Evolutionary conservation across 1,140 invertebrate species (phyloP).

Genomic region (Fopius arisanus): DNA sequence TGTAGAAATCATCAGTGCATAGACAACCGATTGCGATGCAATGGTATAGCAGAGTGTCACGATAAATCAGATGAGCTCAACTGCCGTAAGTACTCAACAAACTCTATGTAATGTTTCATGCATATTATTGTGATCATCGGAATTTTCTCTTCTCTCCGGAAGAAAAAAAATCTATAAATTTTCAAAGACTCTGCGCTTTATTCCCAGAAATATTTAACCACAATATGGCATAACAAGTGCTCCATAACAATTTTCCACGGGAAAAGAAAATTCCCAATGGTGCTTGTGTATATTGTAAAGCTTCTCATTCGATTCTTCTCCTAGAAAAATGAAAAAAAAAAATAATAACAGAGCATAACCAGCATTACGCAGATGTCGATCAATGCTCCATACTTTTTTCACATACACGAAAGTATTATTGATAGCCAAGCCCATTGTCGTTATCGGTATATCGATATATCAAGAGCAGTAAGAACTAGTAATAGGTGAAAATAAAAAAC

Average conservation of each 20-base stretch:
- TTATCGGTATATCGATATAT: not conserved
- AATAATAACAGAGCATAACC: not conserved
- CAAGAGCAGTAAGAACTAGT: not conserved
- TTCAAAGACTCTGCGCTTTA: not conserved
- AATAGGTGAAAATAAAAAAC: not conserved
- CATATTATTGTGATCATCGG: not conserved
- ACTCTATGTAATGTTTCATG: not conserved
- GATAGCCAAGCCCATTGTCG: not conserved
- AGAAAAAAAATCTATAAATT: not conserved
- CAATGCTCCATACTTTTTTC: not conserved
- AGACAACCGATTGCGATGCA: constrained; percentile 67
- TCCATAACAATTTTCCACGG: not conserved
- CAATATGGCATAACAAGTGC: not conserved
- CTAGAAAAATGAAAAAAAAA: not conserved
- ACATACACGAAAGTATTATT: not conserved
- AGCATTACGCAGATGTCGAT: constrained; percentile 2
- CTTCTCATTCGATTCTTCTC: not conserved
- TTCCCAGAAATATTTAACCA: not conserved
- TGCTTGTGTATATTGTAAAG: not conserved
- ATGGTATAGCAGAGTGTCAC: constrained; percentile 69
- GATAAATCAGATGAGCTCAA: constrained; percentile 70
- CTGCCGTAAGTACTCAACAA: constrained; percentile 65
- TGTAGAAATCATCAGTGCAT: constrained; percentile 77
- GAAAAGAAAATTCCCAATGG: constrained; percentile 3
- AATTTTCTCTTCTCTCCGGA: not conserved